Conservation (phyloP, 2,113 vertebrate species). For the Propithecus coquereli region DNA sequence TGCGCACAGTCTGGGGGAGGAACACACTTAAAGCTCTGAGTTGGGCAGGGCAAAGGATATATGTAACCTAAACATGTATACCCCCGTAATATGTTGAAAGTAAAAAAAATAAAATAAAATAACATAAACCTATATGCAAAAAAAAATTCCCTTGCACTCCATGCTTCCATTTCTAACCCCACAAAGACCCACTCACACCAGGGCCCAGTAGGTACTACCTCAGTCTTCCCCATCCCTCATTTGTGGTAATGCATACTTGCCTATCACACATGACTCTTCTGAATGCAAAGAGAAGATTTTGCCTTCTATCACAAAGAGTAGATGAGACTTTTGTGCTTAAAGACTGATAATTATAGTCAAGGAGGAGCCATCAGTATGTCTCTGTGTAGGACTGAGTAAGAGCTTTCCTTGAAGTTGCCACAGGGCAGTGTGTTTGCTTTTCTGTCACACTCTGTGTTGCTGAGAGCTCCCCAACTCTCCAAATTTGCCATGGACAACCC, state of each 20-base stretch:
- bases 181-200: neutral
- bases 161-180: neutral
- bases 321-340: neutral
- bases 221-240: neutral
- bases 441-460: neutral
- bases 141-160: neutral
- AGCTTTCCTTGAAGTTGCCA: neutral
- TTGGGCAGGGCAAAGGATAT: too few species aligned
- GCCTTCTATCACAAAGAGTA: neutral
- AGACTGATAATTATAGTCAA: neutral
- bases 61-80: too few species aligned
- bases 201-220: neutral
- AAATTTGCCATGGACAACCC: neutral
- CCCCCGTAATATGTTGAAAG: too few species aligned
- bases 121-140: too few species aligned
- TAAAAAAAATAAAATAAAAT: too few species aligned
- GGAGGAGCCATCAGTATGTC: neutral
- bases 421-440: neutral
- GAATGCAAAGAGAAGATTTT: neutral
- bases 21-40: too few species aligned
- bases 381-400: neutral
- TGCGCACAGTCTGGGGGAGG: too few species aligned
- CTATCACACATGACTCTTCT: neutral
- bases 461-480: neutral
- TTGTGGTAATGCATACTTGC: rapidly evolving